phyloP scores from a whole-genome alignment of 2,113 vertebrate species.

The Ancistrus triradiatus region DNA sequence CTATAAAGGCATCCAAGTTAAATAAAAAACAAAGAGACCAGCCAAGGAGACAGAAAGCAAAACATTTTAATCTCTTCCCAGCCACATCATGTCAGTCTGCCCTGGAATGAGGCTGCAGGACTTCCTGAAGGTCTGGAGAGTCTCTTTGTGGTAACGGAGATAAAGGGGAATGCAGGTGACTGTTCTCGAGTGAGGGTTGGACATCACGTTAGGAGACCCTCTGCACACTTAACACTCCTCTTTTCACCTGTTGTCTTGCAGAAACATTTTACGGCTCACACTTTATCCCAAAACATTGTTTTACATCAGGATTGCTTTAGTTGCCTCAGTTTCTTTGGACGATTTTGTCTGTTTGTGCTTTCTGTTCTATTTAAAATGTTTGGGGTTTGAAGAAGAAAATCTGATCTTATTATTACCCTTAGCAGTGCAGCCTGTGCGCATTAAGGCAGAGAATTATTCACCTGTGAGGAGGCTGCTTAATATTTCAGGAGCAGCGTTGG shows the following conservation, averaged over 20 bases:
- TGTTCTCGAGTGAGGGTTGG: background rate
- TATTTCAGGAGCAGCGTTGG: constrained; percentile 63
- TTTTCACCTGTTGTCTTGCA: background rate
- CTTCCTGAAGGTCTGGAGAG: background rate
- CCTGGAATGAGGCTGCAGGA: too few species aligned
- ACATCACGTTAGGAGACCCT: background rate
- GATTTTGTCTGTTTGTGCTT: constrained; percentile 8
- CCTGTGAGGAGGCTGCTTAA: constrained; percentile 59
- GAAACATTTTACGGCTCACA: too few species aligned
- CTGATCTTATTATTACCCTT: constrained; percentile 1
- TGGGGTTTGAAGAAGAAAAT: background rate
- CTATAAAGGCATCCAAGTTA: background rate
- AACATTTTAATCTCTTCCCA: background rate
- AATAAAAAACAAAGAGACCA: background rate
- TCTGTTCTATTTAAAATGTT: constrained; percentile 1
- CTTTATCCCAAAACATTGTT: background rate
- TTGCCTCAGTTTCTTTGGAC: background rate
- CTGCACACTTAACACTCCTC: too few species aligned
- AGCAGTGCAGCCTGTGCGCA: constrained; percentile 48
- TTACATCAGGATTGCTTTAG: background rate
- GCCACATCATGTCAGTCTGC: too few species aligned
- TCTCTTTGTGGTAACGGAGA: constrained; percentile 9
- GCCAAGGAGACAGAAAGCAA: background rate
- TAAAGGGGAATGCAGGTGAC: background rate
- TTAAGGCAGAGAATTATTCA: constrained; percentile 60